Evolutionary conservation across 2,113 vertebrate genomes (phyloP).

Genomic region (Aplodontia rufa): DNA sequence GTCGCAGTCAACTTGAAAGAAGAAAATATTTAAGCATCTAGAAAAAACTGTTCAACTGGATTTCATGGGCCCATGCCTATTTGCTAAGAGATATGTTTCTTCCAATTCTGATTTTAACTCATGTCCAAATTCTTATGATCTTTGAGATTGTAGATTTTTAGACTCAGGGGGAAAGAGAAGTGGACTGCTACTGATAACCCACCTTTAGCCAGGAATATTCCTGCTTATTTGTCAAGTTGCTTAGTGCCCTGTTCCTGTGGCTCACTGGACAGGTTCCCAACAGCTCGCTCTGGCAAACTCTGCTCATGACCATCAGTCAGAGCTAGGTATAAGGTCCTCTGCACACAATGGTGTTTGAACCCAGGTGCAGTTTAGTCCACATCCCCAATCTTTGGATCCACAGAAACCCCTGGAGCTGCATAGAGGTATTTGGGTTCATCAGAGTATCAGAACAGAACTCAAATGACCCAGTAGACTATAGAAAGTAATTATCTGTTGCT

Average conservation of each 20-base stretch:
- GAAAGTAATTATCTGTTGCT: neutral
- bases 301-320: neutral
- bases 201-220: neutral
- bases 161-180: neutral
- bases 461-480: neutral
- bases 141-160: slow-evolving; percentile 14
- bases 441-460: neutral
- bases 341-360: neutral
- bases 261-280: neutral
- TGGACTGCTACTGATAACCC: too few species aligned
- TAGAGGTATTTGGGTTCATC: neutral
- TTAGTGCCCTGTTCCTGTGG: neutral
- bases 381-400: neutral
- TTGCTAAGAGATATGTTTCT: slow-evolving; percentile 17
- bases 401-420: neutral
- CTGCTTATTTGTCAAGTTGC: neutral
- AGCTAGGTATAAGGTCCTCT: neutral
- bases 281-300: neutral
- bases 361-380: neutral
- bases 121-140: neutral
- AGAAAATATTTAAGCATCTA: slow-evolving; percentile 39
- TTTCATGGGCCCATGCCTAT: neutral
- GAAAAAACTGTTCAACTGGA: neutral
- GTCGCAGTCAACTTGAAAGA: slow-evolving; percentile 45
- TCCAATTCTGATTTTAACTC: neutral